Base-by-base conservation (phyloP, 2,113 vertebrate species). In the Pedionomus torquatus region DNA sequence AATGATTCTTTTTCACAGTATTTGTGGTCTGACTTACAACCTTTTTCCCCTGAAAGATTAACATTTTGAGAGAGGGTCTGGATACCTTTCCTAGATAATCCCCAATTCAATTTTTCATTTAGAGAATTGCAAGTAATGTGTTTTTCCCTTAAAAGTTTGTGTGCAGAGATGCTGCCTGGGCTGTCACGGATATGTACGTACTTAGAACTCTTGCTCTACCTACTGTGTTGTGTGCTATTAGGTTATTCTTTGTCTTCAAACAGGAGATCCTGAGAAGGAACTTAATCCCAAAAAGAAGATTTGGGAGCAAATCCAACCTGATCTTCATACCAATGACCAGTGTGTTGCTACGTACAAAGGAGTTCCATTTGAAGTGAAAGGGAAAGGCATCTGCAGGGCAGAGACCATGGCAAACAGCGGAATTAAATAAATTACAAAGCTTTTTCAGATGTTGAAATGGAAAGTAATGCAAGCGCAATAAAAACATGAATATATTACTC, bases 201-300 rank as follows among this genome's bases (percentile, higher is more conserved):
- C 1, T 7, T 9, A 41, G 18, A 60, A 8, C 26, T 82, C 33
- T 63, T 83, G n/a, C 33, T 78, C 30, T 87, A 39, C 16, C 39
- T 76, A 43, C 12, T 43, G 48, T 79, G 31, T 72, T 87, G 39
- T 75, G 49, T 95, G 44, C 70, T 85, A 95, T 83, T 81, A 81
- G 7, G 5, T 71, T 96, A 8, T 89, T 83, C 72, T 93, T 93
- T 94, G 57, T 95, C 87, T 89, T 77, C 39, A 48, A 96, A 97
- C 95, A 99, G 99, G 99, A 96, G 99, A 99, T 68, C 99, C 99
- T 21, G 99, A 99, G 94, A 99, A 99, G 95, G 99, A 99, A 88
- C 98, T 99, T 89, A 99, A 99, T 97, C 99, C 99, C 66, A 99
- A 99, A 97, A 99, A 99, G 98, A 99, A 99, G 97, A 99, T 99